These are phyloP conservation scores for Orycteropus afer DNA, from an alignment of 2,113 vertebrate genomes.

Conservation along the genomic window DNA sequence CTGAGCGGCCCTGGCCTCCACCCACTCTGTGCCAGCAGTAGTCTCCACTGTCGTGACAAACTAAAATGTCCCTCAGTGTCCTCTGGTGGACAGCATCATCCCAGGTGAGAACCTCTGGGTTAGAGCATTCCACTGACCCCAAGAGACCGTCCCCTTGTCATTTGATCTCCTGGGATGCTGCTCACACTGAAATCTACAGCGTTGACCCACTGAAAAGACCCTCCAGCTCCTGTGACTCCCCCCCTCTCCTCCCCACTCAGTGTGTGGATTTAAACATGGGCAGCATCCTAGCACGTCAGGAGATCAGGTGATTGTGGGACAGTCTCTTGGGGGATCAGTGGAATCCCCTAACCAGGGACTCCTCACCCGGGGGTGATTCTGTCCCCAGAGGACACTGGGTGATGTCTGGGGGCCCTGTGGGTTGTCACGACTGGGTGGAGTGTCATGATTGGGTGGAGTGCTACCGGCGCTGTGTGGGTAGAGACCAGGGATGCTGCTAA, in stretches of 20 bases:
- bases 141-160: too few species aligned
- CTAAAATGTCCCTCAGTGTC: background rate
- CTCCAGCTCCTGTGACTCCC: too few species aligned
- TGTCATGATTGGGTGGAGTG: background rate
- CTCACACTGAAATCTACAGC: too few species aligned
- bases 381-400: background rate
- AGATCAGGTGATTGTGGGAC: background rate
- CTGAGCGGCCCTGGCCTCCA: background rate
- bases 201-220: too few species aligned
- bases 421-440: background rate
- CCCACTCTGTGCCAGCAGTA: background rate
- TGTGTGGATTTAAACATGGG: background rate
- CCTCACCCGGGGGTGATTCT: background rate
- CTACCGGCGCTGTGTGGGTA: too few species aligned
- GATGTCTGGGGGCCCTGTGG: background rate
- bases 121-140: too few species aligned
- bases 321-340: background rate
- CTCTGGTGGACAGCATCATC: background rate
- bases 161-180: too few species aligned
- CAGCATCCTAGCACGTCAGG: too few species aligned
- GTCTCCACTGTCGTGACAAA: background rate
- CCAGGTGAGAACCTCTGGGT: accelerated
- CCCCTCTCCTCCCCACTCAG: background rate
- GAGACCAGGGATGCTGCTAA: background rate
- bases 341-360: background rate